Conservation (phyloP, 1,140 invertebrate genomes). For the Cotesia typhae region DNA sequence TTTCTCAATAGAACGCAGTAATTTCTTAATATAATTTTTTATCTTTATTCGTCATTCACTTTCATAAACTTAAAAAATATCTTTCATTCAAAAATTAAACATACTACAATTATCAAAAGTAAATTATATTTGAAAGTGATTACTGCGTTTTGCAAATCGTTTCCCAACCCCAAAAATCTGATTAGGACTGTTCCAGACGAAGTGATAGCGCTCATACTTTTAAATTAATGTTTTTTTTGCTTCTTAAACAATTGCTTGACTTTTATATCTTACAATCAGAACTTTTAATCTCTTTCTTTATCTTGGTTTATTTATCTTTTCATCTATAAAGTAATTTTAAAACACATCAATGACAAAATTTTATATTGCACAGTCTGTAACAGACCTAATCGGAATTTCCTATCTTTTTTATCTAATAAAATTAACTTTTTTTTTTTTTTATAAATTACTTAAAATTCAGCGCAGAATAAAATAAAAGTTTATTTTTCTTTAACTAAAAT, state of each 20-base stretch:
- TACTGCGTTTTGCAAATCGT: constrained; percentile 58
- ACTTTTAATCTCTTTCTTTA: background rate
- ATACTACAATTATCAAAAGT: background rate
- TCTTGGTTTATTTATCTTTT: background rate
- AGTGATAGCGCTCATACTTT: constrained; percentile 52
- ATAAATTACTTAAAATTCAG: too few species aligned
- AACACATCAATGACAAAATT: constrained; percentile 25
- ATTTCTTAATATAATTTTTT: constrained; percentile 42
- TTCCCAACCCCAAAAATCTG: constrained; percentile 58
- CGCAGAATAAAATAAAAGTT: too few species aligned
- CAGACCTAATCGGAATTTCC: constrained; percentile 64
- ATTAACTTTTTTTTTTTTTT: too few species aligned
- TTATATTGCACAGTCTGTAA: constrained; percentile 49
- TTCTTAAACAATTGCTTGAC: background rate
- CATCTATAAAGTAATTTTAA: constrained; percentile 1
- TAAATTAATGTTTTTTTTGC: constrained; percentile 43
- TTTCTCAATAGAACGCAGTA: constrained; percentile 56
- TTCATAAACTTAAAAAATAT: background rate
- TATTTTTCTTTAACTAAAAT: too few species aligned
- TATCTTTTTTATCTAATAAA: constrained; percentile 41
- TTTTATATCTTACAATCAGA: background rate
- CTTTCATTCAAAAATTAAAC: background rate
- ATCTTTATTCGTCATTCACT: background rate
- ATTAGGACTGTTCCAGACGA: constrained; percentile 67
- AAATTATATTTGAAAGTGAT: constrained; percentile 42